Conservation (phyloP, 2,888 invertebrate genomes). For the Phanerotoma sp. region DNA sequence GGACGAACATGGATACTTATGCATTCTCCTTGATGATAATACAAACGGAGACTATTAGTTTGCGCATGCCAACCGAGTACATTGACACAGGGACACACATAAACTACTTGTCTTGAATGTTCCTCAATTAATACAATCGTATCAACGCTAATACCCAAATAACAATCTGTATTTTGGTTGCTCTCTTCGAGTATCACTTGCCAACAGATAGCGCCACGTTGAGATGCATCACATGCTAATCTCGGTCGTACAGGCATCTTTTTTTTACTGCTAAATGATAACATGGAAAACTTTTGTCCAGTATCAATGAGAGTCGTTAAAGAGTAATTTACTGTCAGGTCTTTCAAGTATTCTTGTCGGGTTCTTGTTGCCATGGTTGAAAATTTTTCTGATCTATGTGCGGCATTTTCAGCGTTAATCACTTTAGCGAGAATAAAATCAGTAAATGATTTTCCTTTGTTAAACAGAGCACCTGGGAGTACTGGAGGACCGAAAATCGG, state of each 20-base stretch:
- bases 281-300: conserved; percentile 82
- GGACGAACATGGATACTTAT: conserved; percentile 77
- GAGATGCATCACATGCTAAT: conserved; percentile 72
- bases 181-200: conserved; percentile 75
- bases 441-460: conserved; percentile 90
- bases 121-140: conserved; percentile 86
- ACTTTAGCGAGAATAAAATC: conserved; percentile 94
- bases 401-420: conserved; percentile 96
- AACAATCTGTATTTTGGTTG: conserved; percentile 72
- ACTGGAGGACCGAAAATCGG: conserved; percentile 96
- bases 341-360: conserved; percentile 92
- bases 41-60: conserved; percentile 72
- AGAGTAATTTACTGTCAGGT: conserved; percentile 82
- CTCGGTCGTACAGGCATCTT: conserved; percentile 75
- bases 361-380: conserved; percentile 96
- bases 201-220: conserved; percentile 80
- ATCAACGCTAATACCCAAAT: conserved; percentile 85
- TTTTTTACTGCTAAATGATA: conserved; percentile 76
- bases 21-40: conserved; percentile 94
- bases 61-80: conserved; percentile 74
- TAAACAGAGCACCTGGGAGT: conserved; percentile 81
- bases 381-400: conserved; percentile 93
- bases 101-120: conserved; percentile 76
- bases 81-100: conserved; percentile 81
- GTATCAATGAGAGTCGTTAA: conserved; percentile 80